Base-by-base conservation (phyloP, 2,888 invertebrate species). In the Coelinius sp. region DNA sequence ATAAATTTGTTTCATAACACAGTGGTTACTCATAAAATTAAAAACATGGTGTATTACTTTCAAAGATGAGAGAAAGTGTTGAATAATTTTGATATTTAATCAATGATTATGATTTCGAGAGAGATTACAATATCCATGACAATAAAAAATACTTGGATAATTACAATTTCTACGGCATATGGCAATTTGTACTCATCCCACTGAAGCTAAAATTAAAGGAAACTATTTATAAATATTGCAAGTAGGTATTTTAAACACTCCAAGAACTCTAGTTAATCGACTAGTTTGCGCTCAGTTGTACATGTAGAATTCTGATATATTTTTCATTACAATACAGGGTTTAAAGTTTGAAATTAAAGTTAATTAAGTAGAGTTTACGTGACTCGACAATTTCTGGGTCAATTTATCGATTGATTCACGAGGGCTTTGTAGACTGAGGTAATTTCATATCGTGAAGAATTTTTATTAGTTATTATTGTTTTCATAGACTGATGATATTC, bases 181-280 rank as follows among this genome's bases (percentile, higher is more conserved):
- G 31, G 17, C 17, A 20, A 5, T 49, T 49, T 20, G 20, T 17
- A 20, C 46, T 20, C 3, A 8, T 35, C 31, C 20, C n/a, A 24
- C 31, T 46, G 24, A 69, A 73, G 70, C 79, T 82, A 82, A 81
- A 79, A 80, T 82, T 79, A 81, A 75, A 73, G 65, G 35, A 65
- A 64, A 74, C 79, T 82, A 80, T 83, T 83, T 78, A 80, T 82
- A 79, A 76, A 78, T 22, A 46, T 56, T 71, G 68, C 56, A 35
- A 63, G 71, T 73, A 63, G 59, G 75, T 71, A 69, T 44, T 52
- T 59, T n/a, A n/a, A n/a, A n/a, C n/a, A n/a, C n/a, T n/a, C n/a
- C 14, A 22, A 27, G 59, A 20, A 8, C 17, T 35, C 59, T 59
- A 35, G 17, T 31, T 59, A 46, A 59, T 68, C 8, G 59, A 38